A percentile compares a stretch with the other conserved stretches of the same genome.
Conservation (phyloP, 2,113 vertebrate genomes). For the Stomatorhinus ivindoensis region DNA sequence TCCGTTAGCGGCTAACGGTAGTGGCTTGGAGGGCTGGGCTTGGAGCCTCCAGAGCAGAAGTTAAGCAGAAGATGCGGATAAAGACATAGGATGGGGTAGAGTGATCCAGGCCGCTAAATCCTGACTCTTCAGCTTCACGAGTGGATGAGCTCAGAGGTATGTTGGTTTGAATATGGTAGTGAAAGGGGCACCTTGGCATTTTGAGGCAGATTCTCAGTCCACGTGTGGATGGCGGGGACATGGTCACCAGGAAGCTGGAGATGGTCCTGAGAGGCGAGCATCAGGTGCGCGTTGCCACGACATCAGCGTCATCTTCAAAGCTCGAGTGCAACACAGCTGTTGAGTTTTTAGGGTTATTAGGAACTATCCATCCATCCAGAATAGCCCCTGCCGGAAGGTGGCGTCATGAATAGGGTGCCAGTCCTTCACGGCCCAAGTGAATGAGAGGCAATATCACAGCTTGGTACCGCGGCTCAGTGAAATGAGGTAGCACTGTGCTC, state of each 20-base stretch:
- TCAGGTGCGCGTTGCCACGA: not conserved
- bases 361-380: not conserved
- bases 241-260: not conserved
- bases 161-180: not conserved
- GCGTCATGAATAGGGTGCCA: not conserved
- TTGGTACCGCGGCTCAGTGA: not conserved
- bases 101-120: not conserved
- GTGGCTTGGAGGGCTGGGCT: not conserved
- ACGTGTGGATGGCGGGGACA: not conserved
- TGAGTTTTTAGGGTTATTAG: not conserved
- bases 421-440: not conserved
- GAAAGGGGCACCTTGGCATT: not conserved
- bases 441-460: not conserved
- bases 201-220: not conserved
- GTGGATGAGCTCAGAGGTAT: not conserved
- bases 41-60: not conserved
- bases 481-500: not conserved
- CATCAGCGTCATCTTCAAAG: not conserved
- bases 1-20: not conserved
- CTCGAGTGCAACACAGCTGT: not conserved
- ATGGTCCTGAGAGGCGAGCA: not conserved
- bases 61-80: not conserved
- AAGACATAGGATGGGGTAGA: not conserved
- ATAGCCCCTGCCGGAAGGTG: not conserved
- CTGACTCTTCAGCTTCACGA: not conserved